phyloP scores from a whole-genome alignment of 2,113 vertebrate species.

The Sinocyclocheilus maitianheensis region DNA sequence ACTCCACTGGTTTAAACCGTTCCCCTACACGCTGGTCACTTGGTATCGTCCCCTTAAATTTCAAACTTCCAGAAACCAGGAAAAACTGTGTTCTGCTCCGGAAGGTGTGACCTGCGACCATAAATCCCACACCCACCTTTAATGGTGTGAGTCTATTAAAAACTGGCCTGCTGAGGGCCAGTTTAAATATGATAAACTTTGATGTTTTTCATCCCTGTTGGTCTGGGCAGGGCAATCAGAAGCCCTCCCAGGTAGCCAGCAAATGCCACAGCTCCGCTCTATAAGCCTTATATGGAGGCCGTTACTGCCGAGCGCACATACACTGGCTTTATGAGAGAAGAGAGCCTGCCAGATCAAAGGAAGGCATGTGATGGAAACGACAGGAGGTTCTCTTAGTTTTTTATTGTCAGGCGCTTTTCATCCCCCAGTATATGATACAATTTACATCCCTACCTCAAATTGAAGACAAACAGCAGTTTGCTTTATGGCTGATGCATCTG shows the following conservation, averaged over 20 bases:
- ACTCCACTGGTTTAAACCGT: not conserved
- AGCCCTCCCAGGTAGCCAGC: constrained; percentile 38
- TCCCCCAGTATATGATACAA: constrained; percentile 78
- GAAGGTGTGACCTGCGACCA: constrained; percentile 29
- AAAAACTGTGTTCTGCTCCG: constrained; percentile 14
- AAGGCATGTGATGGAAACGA: constrained; percentile 78
- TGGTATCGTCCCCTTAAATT: not conserved
- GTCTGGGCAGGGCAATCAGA: constrained; percentile 21
- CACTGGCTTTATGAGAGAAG: constrained; percentile 71
- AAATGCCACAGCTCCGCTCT: constrained; percentile 25
- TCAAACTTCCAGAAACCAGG: not conserved
- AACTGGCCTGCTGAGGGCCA: not conserved
- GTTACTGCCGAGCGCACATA: constrained; percentile 61
- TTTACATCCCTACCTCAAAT: constrained; percentile 83
- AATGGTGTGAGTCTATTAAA: constrained; percentile 33
- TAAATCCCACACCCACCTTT: constrained; percentile 37
- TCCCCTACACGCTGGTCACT: constrained; percentile 1
- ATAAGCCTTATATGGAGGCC: constrained; percentile 50
- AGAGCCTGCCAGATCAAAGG: constrained; percentile 79
- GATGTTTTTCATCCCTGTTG: constrained; percentile 37
- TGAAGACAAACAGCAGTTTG: constrained; percentile 68
- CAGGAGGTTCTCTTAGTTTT: constrained; percentile 78
- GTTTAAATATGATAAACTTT: constrained; percentile 46
- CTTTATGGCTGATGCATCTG: constrained; percentile 4
- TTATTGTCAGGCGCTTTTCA: constrained; percentile 83